A percentile compares a stretch with the other conserved stretches of the same genome.
Evolutionary conservation across 2,797 vertebrate species (phyloP).

Genomic region (Sarcophilus harrisii): DNA sequence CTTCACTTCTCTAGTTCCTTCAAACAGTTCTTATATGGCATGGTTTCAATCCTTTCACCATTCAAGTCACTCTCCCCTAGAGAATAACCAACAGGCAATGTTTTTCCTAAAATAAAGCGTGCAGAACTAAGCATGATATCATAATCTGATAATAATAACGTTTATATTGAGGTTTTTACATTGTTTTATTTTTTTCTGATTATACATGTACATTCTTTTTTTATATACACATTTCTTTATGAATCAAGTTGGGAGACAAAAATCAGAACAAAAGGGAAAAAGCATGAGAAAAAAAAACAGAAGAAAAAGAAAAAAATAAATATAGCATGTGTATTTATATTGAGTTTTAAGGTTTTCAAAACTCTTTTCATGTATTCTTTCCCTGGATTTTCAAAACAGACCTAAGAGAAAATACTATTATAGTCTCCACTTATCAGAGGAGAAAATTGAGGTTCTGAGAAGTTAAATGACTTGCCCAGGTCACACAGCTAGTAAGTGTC

Average conservation of each 20-base stretch:
- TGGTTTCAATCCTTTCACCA: neutral
- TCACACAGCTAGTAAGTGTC: neutral
- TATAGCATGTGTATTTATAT: neutral
- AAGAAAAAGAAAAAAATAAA: too few species aligned
- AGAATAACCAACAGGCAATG: neutral
- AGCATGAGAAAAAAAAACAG: too few species aligned
- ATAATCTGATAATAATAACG: neutral
- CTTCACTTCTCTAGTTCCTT: neutral
- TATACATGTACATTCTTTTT: too few species aligned
- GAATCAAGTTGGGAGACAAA: too few species aligned
- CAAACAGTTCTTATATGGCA: neutral
- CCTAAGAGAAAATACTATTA: neutral
- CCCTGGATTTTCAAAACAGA: neutral
- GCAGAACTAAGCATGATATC: neutral
- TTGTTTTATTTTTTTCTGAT: too few species aligned
- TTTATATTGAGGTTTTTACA: neutral
- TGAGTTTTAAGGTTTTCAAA: neutral
- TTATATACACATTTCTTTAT: too few species aligned
- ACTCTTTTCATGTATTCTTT: constrained; percentile 6
- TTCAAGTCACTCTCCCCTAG: neutral
- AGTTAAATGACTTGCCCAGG: neutral
- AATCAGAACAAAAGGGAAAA: too few species aligned
- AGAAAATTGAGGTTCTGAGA: neutral
- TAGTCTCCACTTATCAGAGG: neutral
- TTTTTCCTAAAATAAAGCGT: neutral